Conservation (phyloP, 2,797 vertebrate species). For the Rhinophrynus dorsalis region DNA sequence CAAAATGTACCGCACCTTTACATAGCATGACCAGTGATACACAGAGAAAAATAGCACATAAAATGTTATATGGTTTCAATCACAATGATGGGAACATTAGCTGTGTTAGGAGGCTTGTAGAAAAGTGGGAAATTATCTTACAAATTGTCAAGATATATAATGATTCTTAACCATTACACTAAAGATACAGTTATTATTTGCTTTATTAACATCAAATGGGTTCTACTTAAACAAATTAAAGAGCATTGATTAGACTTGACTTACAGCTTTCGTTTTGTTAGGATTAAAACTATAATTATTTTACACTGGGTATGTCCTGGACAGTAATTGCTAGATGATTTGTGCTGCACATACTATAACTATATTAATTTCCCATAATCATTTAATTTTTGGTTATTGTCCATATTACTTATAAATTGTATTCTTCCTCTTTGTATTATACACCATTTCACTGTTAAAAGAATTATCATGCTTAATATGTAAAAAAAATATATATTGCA, state of each 20-base stretch:
- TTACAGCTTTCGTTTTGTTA: slow-evolving; percentile 13
- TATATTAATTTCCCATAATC: slow-evolving; percentile 25
- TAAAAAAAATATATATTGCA: too few relatives aligned
- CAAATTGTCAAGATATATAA: too few relatives aligned
- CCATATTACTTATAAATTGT: background rate
- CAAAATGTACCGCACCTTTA: too few relatives aligned
- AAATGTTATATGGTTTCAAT: background rate
- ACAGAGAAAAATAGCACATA: background rate
- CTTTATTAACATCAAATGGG: slow-evolving; percentile 31
- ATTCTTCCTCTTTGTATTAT: background rate
- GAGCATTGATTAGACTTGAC: slow-evolving; percentile 27
- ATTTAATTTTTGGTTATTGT: slow-evolving; percentile 15
- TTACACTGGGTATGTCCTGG: background rate
- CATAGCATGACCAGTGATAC: too few relatives aligned
- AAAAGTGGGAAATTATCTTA: too few relatives aligned
- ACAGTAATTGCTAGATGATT: slow-evolving; percentile 32
- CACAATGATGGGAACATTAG: background rate
- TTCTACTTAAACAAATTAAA: slow-evolving; percentile 33
- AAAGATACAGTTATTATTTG: background rate
- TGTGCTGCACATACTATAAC: slow-evolving; percentile 16
- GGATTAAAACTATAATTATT: slow-evolving; percentile 19
- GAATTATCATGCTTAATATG: too few relatives aligned
- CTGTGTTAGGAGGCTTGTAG: background rate
- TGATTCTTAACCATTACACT: background rate
- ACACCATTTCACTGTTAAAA: background rate